Evolutionary conservation across 1,140 invertebrate genomes (phyloP), one percentile per base, ranked within the genome.

Genomic region (Drosophila nebulosa): DNA sequence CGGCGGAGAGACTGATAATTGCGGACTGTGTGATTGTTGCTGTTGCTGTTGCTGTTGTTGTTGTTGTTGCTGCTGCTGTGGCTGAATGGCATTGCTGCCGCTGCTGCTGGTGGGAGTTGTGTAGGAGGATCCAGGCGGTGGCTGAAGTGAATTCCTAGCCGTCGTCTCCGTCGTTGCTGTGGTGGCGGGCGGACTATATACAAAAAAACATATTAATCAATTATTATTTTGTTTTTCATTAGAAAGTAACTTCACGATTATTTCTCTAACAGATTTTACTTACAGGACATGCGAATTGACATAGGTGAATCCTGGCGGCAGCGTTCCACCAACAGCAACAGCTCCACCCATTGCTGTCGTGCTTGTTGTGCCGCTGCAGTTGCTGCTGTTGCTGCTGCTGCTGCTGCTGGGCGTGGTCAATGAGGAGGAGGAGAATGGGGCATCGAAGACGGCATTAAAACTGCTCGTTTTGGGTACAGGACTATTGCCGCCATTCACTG

Each of bases 401-500:
- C 9, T 64, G 52, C 30, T 66, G 32, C 24, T 66, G 75, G 57
- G 22, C 27, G 51, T 55, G 30, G 64, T 64, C 2, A 9, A 14
- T 7, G 67, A 59, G 57, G 12, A 30, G 12, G 67, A 59, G 57
- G 12, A 42, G 14, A 9, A 30, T 9, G 53, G 57, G 32, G 69
- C 77, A 72, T 89, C 85, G 27, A 71, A 86, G n/a, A 77, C 64
- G 0, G 81, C 50, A 62, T 64, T 74, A 4, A 75, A 80, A 39
- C 52, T 66, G 51, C 55, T 69, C 6, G 74, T 46, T 50, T 86
- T 90, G 32, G 79, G 69, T 52, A 79, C 68, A 1, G 89, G 89
- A 72, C 89, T 90, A 39, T 77, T 90, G 50, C 79, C 89, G 0
- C 89, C 89, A 46, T 90, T 90, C 7, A 90, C 86, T 21, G 89